These are phyloP conservation scores for Xestoiulus laeticollis DNA, from an alignment of 2,888 invertebrate genomes.

Conservation along the genomic window DNA sequence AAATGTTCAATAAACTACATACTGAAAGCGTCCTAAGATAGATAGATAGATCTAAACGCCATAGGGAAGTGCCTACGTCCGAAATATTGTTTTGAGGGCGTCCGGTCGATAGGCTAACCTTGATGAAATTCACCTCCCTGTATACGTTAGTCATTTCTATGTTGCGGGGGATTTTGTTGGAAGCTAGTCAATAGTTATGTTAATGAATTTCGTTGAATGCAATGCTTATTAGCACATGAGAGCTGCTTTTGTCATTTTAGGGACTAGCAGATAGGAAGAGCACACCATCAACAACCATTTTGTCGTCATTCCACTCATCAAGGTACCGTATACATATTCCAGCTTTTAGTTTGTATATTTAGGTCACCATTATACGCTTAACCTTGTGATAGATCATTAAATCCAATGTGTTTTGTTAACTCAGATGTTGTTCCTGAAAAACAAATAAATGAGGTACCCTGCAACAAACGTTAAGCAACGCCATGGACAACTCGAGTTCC, in stretches of 20 bases:
- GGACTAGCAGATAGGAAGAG: neutral
- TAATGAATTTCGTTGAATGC: neutral
- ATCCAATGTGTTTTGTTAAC: too few species aligned
- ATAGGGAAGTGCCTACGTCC: neutral
- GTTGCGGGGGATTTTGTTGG: neutral
- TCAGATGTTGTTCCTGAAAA: neutral
- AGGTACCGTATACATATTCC: neutral
- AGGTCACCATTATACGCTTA: neutral
- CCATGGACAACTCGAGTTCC: neutral
- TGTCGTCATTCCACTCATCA: neutral
- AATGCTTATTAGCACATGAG: neutral
- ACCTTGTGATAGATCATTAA: neutral
- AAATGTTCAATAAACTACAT: neutral
- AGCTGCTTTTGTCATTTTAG: neutral
- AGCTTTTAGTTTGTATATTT: neutral
- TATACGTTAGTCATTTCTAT: neutral
- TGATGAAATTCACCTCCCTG: neutral
- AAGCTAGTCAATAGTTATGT: neutral
- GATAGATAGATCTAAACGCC: neutral
- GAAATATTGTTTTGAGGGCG: conserved; percentile 8
- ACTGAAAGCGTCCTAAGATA: neutral
- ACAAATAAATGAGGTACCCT: neutral
- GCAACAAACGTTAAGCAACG: neutral
- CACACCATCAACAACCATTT: neutral
- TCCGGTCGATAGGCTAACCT: conserved; percentile 19